Conservation (phyloP, 1,140 invertebrate genomes). For the Heliconius melpomene region DNA sequence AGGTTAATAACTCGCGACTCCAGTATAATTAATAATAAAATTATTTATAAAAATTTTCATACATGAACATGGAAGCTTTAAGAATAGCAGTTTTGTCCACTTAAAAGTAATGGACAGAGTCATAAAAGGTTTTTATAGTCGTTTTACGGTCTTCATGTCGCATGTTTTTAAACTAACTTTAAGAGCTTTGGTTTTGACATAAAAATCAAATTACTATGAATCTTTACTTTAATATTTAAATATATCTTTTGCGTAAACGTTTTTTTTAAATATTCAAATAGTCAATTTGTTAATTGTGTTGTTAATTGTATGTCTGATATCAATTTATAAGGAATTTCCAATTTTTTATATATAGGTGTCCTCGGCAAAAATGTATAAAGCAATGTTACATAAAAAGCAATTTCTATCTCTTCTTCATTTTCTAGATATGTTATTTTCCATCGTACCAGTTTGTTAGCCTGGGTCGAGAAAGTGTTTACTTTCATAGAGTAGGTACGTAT, state of each 20-base stretch:
- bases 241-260: background rate
- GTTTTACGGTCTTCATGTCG: conserved; percentile 20
- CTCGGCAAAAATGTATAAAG: too few relatives aligned
- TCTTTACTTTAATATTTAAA: background rate
- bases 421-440: too few relatives aligned
- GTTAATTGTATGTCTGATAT: too few relatives aligned
- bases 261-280: too few relatives aligned
- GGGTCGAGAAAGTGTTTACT: too few relatives aligned
- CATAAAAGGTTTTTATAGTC: conserved; percentile 57
- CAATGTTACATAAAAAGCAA: too few relatives aligned
- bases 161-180: conserved; percentile 31
- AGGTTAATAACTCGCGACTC: background rate
- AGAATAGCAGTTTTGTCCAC: conserved; percentile 49
- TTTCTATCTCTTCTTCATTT: too few relatives aligned
- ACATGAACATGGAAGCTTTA: conserved; percentile 25
- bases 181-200: conserved; percentile 10
- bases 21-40: background rate
- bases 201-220: conserved; percentile 5
- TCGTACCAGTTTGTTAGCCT: too few relatives aligned
- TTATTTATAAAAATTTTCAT: conserved; percentile 5
- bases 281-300: too few relatives aligned
- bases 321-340: too few relatives aligned
- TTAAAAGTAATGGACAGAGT: conserved; percentile 52
- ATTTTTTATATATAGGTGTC: too few relatives aligned
- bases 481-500: too few relatives aligned